Evolutionary conservation across 2,888 invertebrate species (phyloP).

Genomic region (Pharmacophagus antenor): DNA sequence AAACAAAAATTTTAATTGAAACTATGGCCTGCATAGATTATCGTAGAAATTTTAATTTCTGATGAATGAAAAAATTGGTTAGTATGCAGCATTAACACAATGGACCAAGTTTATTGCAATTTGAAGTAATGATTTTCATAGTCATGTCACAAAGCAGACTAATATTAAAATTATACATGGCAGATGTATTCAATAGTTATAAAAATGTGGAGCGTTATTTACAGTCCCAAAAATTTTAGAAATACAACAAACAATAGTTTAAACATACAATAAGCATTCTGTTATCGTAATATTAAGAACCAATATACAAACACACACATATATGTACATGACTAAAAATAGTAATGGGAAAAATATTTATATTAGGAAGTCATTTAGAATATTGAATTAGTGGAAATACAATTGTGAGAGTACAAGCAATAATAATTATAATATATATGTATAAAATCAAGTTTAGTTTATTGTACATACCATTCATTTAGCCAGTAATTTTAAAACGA

Average conservation of each 20-base stretch:
- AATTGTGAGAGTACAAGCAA: background rate
- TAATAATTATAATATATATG: conserved; percentile 1
- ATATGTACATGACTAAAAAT: background rate
- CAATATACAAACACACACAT: background rate
- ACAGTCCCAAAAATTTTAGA: conserved; percentile 22
- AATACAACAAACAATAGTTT: conserved; percentile 14
- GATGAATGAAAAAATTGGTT: background rate
- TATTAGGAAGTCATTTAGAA: background rate
- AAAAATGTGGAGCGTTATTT: conserved; percentile 19
- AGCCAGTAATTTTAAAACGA: too few relatives aligned
- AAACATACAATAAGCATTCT: conserved; percentile 1
- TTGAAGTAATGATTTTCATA: background rate
- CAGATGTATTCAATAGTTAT: conserved; percentile 5
- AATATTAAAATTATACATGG: too few relatives aligned
- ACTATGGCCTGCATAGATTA: too few relatives aligned
- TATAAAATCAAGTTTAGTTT: background rate
- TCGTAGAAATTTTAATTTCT: background rate
- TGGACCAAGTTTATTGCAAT: background rate
- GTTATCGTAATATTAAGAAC: background rate
- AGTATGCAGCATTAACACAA: background rate
- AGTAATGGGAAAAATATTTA: background rate
- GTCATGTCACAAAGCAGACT: background rate
- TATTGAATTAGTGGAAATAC: background rate
- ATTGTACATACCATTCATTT: too few relatives aligned
- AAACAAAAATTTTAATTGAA: too few relatives aligned